Evolutionary conservation across 2,797 vertebrate species (phyloP).

Genomic region (Coendou prehensilis): DNA sequence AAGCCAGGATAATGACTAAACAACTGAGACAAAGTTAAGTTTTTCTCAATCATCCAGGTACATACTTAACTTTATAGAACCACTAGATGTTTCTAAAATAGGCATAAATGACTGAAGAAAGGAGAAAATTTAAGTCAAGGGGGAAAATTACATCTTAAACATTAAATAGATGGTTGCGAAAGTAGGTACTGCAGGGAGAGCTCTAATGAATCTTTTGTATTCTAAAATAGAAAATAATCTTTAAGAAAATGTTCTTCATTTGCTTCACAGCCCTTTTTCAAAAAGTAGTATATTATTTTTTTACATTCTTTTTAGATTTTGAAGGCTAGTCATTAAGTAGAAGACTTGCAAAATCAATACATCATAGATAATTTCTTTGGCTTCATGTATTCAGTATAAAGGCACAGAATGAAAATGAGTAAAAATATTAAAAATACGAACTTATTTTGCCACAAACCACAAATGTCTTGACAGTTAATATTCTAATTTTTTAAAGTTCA

Average conservation of each 20-base stretch:
- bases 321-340: not conserved
- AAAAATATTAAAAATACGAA: not conserved
- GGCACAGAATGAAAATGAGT: not conserved
- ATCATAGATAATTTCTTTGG: not conserved
- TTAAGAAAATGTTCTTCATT: not conserved
- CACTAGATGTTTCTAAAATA: not conserved
- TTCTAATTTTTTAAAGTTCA: not conserved
- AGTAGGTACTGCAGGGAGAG: not conserved
- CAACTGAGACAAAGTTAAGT: not conserved
- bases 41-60: conserved; percentile 5
- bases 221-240: conserved; percentile 24
- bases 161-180: conserved; percentile 30
- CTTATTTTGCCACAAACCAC: not conserved
- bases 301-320: conserved; percentile 16
- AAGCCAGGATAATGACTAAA: conserved; percentile 26
- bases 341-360: not conserved
- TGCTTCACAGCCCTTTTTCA: not conserved
- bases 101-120: not conserved
- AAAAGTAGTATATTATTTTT: not conserved
- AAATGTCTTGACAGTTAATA: not conserved
- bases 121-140: conserved; percentile 17
- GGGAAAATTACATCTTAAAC: not conserved
- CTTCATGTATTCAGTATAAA: not conserved
- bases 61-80: not conserved
- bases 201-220: not conserved